Conservation (phyloP, 1,140 invertebrate genomes). For the Drosophila lacteicornis region DNA sequence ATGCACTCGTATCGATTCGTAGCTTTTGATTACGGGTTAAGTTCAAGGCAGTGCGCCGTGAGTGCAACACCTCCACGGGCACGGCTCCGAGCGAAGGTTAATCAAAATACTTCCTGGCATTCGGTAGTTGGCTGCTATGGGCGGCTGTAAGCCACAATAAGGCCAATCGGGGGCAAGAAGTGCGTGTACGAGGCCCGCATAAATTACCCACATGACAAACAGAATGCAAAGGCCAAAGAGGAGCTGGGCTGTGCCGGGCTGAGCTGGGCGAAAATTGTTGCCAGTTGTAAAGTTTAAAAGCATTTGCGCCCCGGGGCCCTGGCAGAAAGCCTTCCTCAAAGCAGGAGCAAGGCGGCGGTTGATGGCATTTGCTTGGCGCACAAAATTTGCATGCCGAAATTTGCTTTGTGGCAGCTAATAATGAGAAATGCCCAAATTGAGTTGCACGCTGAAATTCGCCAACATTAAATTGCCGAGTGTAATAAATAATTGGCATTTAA, state of each 20-base stretch:
- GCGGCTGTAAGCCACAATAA: constrained; percentile 23
- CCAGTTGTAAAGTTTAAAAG: constrained; percentile 60
- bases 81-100: constrained; percentile 12
- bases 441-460: constrained; percentile 65
- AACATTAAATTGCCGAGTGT: constrained; percentile 62
- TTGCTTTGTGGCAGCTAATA: constrained; percentile 73
- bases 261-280: constrained; percentile 33
- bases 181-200: constrained; percentile 41
- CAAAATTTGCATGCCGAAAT: constrained; percentile 59
- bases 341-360: background rate
- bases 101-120: constrained; percentile 19
- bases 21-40: constrained; percentile 33
- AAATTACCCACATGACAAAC: constrained; percentile 73
- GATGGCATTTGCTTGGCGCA: constrained; percentile 44
- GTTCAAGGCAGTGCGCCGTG: constrained; percentile 29
- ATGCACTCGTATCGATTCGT: constrained; percentile 27
- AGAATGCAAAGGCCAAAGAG: constrained; percentile 38
- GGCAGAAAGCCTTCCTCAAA: constrained; percentile 17
- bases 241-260: background rate
- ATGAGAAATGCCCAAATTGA: constrained; percentile 70
- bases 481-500: constrained; percentile 81
- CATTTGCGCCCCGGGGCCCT: constrained; percentile 21
- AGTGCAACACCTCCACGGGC: constrained; percentile 18
- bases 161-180: constrained; percentile 53
- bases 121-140: constrained; percentile 1